Base-by-base conservation (phyloP, 2,888 invertebrate genomes). In the Lumbricus terrestris region DNA sequence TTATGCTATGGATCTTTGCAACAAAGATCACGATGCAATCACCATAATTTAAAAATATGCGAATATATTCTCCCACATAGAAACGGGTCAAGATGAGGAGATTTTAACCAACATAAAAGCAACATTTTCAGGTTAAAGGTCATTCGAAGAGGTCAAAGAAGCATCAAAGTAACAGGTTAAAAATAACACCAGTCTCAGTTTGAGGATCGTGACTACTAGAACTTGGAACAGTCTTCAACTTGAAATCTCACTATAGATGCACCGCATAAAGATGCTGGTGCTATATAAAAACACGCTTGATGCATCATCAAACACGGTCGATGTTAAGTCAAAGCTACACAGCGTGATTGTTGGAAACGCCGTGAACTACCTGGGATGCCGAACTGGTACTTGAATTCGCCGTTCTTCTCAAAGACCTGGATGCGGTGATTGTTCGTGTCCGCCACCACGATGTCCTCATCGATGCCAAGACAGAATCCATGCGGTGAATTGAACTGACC, bases 401-500 rank as follows among this genome's bases (percentile, higher is more conserved):
- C 98, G 93, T 97, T 97, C 95, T 98, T 98, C 94, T 98, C 98
- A 95, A 98, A 99, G 92, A 98, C 97, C 97, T 97, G 94, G 94
- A 99, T 97, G 92, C 98, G 97, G 96, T 99, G 98, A 95, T 98
- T 98, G 95, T 98, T 98, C 13, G 98, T 98, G 95, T 98, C 95
- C 85, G 98, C 98, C 37, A 98, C 98, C 93, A 98, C 97, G 93
- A 99, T 98, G 94, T 98, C 98, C 95, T 98, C 98, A 94, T 98
- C 98, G 90, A 97, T 96, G 69, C 98, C 98, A 92, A 99, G 96
- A 94, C 98, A 99, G 95, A 99, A 99, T 88, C 98, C 98, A 95
- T 99, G 98, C 0, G 98, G 98, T 0, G 98, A 98, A 95, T 98
- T 98, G 94, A 99, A 98, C 95, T 98, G 98, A 35, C 97, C 97